Evolutionary conservation across 2,113 vertebrate species (phyloP).

Genomic region (Echinops telfairi): DNA sequence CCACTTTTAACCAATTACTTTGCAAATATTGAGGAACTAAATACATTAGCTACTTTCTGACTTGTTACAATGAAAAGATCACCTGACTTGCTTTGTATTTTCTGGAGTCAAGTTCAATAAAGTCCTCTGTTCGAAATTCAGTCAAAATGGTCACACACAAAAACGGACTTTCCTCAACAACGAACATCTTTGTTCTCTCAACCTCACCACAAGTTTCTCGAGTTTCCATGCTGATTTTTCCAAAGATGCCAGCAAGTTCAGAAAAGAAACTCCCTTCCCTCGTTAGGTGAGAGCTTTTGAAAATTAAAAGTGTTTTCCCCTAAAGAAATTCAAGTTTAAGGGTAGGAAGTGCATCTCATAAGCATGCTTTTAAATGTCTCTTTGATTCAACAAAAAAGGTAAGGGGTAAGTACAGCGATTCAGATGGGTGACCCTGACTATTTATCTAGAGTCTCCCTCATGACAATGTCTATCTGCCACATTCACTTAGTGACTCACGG

Average conservation of each 20-base stretch:
- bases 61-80: constrained; percentile 20
- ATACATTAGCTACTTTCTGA: constrained; percentile 39
- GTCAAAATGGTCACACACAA: not conserved
- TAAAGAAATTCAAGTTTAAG: too few relatives aligned
- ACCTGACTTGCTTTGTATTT: not conserved
- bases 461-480: not conserved
- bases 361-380: too few relatives aligned
- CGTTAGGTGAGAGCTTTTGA: too few relatives aligned
- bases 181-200: not conserved
- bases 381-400: too few relatives aligned
- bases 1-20: constrained; percentile 36
- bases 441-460: too few relatives aligned
- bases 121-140: constrained; percentile 55
- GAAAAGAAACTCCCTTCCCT: too few relatives aligned
- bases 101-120: constrained; percentile 58
- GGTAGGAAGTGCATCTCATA: too few relatives aligned
- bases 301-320: too few relatives aligned
- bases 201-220: not conserved
- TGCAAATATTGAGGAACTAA: constrained; percentile 32
- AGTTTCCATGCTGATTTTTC: too few relatives aligned
- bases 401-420: too few relatives aligned
- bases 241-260: too few relatives aligned
- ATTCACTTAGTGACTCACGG: not conserved
- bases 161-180: constrained; percentile 26
- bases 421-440: too few relatives aligned